Evolutionary conservation across 2,113 vertebrate species (phyloP), one percentile per base, ranked within the genome.

Genomic region (Brevimyrus niger): DNA sequence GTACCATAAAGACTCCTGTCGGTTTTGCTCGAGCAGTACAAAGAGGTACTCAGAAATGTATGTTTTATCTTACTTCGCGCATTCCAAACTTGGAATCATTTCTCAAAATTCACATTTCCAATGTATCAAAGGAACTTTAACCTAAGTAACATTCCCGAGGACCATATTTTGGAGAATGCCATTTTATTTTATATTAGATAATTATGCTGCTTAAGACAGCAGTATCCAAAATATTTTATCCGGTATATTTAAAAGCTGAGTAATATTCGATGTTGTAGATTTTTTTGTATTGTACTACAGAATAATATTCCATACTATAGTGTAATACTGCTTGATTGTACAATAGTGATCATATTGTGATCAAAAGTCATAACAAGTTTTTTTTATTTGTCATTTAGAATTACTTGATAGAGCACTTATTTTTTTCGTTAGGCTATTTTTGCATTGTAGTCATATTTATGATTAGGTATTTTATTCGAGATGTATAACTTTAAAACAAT

Each of bases 11-110:
- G 73, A 19, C 35, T 38, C 35, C 35, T 42, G 17, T 80, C 31
- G 73, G 73, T 38, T 42, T 80, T 80, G 6, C 73, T 42, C 15
- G 11, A 38, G 13, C 13, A 4, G 19, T 23, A 23, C 35, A 61
- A 46, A 44, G 53, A 27, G 42, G 51, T 27, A 88, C n/a, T 87
- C 86, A 53, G 13, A 58, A 88, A 89, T 93, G 73, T 38, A 2
- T 42, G 35, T 80, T 80, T 80, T 17, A 80, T 42, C 13, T 80
- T 19, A 6, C 73, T 42, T 17, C 35, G 31, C 38, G 31, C 73
- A 42, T 80, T 80, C 31, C 73, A 19, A 19, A 42, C 73, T 6
- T 42, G 27, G 0, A 38, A 35, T n/a, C 15, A 38, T 17, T 76
- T 38, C 61, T 31, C n/a, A 69, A 69, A 69, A 80, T 42, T 80